phyloP scores from a whole-genome alignment of 1,140 invertebrate species.

The Campoletis sonorensis region DNA sequence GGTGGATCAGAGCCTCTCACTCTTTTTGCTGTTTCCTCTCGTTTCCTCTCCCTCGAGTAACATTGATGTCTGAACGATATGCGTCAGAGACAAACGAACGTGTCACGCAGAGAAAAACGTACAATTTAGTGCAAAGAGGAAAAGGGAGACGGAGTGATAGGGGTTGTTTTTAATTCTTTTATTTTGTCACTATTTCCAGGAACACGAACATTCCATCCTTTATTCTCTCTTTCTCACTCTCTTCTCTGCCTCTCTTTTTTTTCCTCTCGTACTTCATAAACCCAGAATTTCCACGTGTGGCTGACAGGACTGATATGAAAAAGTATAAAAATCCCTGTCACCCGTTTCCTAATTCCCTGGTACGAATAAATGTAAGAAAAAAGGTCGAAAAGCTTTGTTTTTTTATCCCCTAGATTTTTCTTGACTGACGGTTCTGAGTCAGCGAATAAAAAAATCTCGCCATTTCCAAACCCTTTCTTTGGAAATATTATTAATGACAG shows the following conservation, averaged over 20 bases:
- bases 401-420: not conserved
- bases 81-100: constrained; percentile 13
- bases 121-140: constrained; percentile 2
- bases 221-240: not conserved
- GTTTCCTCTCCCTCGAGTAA: not conserved
- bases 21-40: not conserved
- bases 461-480: too few relatives aligned
- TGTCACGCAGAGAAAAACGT: not conserved
- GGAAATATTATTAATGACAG: too few relatives aligned
- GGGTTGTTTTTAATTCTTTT: constrained; percentile 27
- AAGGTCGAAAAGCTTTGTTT: not conserved
- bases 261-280: not conserved
- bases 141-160: not conserved
- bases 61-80: constrained; percentile 6
- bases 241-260: too few relatives aligned
- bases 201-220: not conserved
- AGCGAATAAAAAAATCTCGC: too few relatives aligned
- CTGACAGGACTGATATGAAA: constrained; percentile 5
- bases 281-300: not conserved
- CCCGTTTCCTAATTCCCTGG: not conserved
- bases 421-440: not conserved
- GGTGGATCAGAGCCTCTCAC: not conserved
- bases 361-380: not conserved
- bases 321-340: constrained; percentile 6
- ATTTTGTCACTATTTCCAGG: constrained; percentile 21